phyloP scores from a whole-genome alignment of 2,113 vertebrate genomes.

The Ceyx melanurus region DNA sequence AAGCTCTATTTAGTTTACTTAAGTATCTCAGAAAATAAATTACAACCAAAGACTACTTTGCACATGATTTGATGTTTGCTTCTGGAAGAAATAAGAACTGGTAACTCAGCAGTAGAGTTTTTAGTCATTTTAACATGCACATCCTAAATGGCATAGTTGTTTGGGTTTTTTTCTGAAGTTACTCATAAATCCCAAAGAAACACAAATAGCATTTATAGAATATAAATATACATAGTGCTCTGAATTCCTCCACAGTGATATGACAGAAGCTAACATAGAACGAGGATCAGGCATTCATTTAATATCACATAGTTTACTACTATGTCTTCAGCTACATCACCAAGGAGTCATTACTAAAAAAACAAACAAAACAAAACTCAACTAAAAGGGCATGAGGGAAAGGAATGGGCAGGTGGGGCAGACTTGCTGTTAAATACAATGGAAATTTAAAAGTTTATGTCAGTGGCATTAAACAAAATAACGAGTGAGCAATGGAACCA shows the following conservation, averaged over 20 bases:
- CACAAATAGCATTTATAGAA: not conserved
- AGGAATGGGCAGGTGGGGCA: not conserved
- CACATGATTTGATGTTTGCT: not conserved
- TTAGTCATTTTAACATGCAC: not conserved
- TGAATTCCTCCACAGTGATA: not conserved
- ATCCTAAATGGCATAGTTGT: not conserved
- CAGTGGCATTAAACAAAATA: not conserved
- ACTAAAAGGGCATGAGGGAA: not conserved
- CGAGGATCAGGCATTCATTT: not conserved
- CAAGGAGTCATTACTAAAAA: not conserved
- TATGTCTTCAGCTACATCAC: not conserved
- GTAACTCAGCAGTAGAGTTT: not conserved
- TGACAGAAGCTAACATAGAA: not conserved
- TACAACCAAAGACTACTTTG: not conserved
- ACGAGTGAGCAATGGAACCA: not conserved
- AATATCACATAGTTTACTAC: not conserved
- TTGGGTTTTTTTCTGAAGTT: not conserved
- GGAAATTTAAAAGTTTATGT: rapidly evolving
- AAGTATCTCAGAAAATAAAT: not conserved
- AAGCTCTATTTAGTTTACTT: not conserved
- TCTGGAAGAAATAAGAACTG: not conserved
- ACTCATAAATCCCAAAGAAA: not conserved
- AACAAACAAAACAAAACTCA: too few species aligned
- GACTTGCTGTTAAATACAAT: not conserved
- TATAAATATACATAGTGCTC: not conserved